These are phyloP conservation scores for Solea solea DNA, from an alignment of 2,113 vertebrate genomes.

Conservation along the genomic window DNA sequence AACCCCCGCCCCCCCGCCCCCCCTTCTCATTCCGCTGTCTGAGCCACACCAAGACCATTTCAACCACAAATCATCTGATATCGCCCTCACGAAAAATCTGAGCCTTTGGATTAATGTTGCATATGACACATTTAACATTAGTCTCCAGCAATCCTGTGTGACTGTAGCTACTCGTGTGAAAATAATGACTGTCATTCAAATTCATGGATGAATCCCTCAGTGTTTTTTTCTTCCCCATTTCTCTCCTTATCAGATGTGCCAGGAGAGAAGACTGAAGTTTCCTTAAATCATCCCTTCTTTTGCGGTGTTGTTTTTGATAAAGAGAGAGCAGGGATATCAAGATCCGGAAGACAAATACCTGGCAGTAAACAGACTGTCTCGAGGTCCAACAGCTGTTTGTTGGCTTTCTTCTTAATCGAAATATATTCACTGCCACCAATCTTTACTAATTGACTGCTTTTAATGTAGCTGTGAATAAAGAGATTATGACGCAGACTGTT, in stretches of 20 bases:
- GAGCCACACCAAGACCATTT: slow-evolving; percentile 35
- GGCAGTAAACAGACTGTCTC: slow-evolving; percentile 45
- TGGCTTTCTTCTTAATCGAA: slow-evolving; percentile 53
- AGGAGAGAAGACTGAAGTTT: slow-evolving; percentile 15
- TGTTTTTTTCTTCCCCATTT: slow-evolving; percentile 8
- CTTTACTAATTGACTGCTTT: slow-evolving; percentile 50
- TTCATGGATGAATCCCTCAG: slow-evolving; percentile 1
- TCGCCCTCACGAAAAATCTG: slow-evolving; percentile 7
- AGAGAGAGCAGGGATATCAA: slow-evolving; percentile 16
- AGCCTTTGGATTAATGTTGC: slow-evolving; percentile 45
- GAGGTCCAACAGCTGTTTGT: slow-evolving; percentile 26
- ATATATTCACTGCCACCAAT: slow-evolving; percentile 40
- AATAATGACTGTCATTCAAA: slow-evolving; percentile 44
- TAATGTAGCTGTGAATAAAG: slow-evolving; percentile 37
- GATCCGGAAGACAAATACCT: slow-evolving; percentile 35
- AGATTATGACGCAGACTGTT: slow-evolving; percentile 35
- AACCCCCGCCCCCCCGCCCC: neutral
- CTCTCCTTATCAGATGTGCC: slow-evolving; percentile 38
- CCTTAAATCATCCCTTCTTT: slow-evolving; percentile 20
- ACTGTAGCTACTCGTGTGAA: slow-evolving; percentile 33
- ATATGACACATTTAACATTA: slow-evolving; percentile 37
- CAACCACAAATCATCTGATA: slow-evolving; percentile 29
- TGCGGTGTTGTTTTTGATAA: slow-evolving; percentile 45
- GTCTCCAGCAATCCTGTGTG: slow-evolving; percentile 8
- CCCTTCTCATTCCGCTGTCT: neutral